Conservation (phyloP, 2,888 invertebrate species). For the Trachelus tabidus region DNA sequence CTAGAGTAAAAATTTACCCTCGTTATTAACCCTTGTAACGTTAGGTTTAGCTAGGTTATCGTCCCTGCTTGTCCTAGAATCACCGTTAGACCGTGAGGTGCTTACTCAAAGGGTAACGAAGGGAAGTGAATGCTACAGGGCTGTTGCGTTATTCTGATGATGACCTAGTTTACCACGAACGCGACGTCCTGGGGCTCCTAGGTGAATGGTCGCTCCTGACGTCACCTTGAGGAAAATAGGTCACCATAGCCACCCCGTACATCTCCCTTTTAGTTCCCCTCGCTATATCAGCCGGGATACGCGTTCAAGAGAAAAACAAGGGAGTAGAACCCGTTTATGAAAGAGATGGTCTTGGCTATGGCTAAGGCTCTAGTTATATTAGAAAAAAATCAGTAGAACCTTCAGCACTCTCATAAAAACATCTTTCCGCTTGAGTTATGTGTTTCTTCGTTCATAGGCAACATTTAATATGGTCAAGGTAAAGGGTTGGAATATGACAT, state of each 20-base stretch:
- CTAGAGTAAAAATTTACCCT: background rate
- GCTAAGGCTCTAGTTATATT: background rate
- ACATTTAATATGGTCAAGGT: background rate
- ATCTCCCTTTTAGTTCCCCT: slow-evolving; percentile 1
- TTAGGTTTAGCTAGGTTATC: background rate
- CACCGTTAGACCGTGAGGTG: background rate
- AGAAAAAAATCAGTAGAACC: background rate
- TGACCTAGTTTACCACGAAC: slow-evolving; percentile 42
- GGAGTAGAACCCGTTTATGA: background rate
- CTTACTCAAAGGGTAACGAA: background rate
- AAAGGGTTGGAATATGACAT: no score
- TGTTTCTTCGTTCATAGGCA: background rate
- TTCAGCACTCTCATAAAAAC: background rate
- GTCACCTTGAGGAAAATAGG: slow-evolving; percentile 45
- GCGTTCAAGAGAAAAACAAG: background rate
- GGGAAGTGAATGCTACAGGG: background rate
- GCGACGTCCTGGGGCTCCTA: slow-evolving; percentile 25
- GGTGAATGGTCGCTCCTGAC: slow-evolving; percentile 46
- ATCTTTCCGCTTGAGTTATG: background rate
- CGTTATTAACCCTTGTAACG: background rate
- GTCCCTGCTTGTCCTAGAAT: background rate
- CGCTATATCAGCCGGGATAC: background rate
- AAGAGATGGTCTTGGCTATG: background rate
- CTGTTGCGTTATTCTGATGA: slow-evolving; percentile 22
- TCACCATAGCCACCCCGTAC: slow-evolving; percentile 34